Evolutionary conservation across 1,140 invertebrate species (phyloP).

Genomic region (Eriosoma lanigerum): DNA sequence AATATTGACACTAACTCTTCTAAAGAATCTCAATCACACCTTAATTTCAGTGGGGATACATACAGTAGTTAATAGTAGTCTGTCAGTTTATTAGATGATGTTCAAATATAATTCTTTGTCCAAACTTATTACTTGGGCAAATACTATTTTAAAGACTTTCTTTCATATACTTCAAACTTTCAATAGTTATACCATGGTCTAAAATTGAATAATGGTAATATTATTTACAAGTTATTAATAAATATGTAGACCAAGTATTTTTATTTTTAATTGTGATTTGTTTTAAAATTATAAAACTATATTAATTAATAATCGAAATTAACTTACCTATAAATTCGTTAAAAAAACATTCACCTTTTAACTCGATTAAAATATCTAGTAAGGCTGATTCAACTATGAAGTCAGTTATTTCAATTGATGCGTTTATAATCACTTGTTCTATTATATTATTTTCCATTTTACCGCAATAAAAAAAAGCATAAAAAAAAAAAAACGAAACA

Average conservation of each 20-base stretch:
- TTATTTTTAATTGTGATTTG: no score
- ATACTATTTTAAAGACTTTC: neutral
- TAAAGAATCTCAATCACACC: neutral
- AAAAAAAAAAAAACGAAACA: no score
- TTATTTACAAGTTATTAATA: no score
- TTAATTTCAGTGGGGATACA: neutral
- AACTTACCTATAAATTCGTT: constrained; percentile 16
- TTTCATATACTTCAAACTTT: neutral
- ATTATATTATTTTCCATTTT: neutral
- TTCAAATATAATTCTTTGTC: neutral
- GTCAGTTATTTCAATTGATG: neutral
- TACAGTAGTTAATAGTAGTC: neutral
- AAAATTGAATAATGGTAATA: no score
- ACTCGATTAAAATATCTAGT: neutral
- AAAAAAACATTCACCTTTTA: neutral
- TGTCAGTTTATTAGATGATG: neutral
- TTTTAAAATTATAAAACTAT: no score
- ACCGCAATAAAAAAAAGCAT: no score
- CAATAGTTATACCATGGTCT: neutral
- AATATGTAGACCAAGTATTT: no score
- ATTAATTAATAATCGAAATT: neutral
- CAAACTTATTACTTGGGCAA: constrained; percentile 2
- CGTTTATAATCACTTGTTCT: neutral
- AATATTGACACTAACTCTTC: neutral
- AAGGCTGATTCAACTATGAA: neutral